These are phyloP conservation scores for Phalloptychus januarius DNA, from an alignment of 2,797 vertebrate species.

Conservation along the genomic window DNA sequence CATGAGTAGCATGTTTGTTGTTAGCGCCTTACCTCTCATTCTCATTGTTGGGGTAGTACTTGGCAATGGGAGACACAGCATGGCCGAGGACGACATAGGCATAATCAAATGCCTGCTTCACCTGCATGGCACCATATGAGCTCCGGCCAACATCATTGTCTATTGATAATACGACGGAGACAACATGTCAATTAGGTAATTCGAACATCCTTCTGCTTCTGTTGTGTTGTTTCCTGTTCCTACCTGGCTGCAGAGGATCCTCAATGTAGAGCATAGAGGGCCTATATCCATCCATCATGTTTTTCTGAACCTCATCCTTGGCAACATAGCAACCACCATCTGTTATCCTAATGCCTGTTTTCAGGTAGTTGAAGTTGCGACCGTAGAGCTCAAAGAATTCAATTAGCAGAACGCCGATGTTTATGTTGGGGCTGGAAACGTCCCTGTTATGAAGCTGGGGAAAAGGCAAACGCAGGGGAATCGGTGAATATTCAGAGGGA, in stretches of 20 bases:
- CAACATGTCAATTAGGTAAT: neutral
- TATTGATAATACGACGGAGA: slow-evolving; percentile 52
- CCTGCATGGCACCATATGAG: slow-evolving; percentile 98
- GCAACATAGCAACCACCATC: slow-evolving; percentile 97
- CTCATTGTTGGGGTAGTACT: slow-evolving; percentile 95
- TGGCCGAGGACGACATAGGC: slow-evolving; percentile 95
- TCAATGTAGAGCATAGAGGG: slow-evolving; percentile 99
- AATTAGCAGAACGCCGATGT: slow-evolving; percentile 97
- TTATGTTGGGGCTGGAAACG: slow-evolving; percentile 90
- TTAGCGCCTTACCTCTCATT: slow-evolving; percentile 85
- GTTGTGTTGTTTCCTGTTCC: neutral
- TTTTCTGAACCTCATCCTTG: slow-evolving; percentile 97
- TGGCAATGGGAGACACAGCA: slow-evolving; percentile 93
- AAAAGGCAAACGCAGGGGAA: neutral
- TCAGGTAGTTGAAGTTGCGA: slow-evolving; percentile 98
- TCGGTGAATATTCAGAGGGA: neutral
- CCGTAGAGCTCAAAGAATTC: slow-evolving; percentile 99
- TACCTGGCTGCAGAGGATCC: slow-evolving; percentile 96
- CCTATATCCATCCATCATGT: slow-evolving; percentile 95
- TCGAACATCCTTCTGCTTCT: neutral
- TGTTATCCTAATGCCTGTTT: slow-evolving; percentile 98
- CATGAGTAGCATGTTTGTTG: neutral
- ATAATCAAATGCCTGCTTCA: slow-evolving; percentile 98
- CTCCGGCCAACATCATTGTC: slow-evolving; percentile 96
- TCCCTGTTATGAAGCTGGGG: slow-evolving; percentile 93